These are phyloP conservation scores for Cremastinae sp. DNA, from an alignment of 2,888 invertebrate species.

Conservation along the genomic window DNA sequence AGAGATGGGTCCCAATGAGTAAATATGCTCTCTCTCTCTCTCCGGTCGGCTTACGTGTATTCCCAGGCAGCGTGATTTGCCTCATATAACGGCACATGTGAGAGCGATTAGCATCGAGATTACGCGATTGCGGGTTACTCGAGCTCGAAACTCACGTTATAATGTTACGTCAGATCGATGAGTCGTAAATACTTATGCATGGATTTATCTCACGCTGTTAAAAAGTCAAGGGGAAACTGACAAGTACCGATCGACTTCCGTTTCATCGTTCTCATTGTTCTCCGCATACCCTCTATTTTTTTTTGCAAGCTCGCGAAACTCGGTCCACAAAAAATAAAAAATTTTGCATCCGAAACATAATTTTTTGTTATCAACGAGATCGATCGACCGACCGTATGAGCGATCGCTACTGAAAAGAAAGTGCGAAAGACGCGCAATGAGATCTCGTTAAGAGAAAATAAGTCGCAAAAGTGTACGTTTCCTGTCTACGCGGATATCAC, in stretches of 20 bases:
- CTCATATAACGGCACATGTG: constrained; percentile 59
- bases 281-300: too few relatives aligned
- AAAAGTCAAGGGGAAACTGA: not conserved
- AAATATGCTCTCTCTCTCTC: not conserved
- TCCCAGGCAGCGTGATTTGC: constrained; percentile 52
- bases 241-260: too few relatives aligned
- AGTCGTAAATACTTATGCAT: not conserved
- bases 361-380: too few relatives aligned
- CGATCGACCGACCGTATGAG: constrained; percentile 9
- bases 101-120: constrained; percentile 58
- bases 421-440: constrained; percentile 49
- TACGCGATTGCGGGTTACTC: constrained; percentile 49
- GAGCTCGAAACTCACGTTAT: constrained; percentile 47
- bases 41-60: not conserved
- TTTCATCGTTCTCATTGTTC: too few relatives aligned
- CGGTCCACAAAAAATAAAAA: too few relatives aligned
- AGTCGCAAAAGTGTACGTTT: constrained; percentile 48
- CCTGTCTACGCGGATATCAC: constrained; percentile 47
- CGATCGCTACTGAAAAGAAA: constrained; percentile 48
- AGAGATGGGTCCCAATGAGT: constrained; percentile 3
- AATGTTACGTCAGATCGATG: constrained; percentile 52
- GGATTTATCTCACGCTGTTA: not conserved
- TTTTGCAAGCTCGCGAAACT: too few relatives aligned
- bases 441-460: constrained; percentile 51
- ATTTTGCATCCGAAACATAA: too few relatives aligned